These are phyloP conservation scores for Papilio polytes DNA, from an alignment of 1,140 invertebrate genomes.

Conservation along the genomic window DNA sequence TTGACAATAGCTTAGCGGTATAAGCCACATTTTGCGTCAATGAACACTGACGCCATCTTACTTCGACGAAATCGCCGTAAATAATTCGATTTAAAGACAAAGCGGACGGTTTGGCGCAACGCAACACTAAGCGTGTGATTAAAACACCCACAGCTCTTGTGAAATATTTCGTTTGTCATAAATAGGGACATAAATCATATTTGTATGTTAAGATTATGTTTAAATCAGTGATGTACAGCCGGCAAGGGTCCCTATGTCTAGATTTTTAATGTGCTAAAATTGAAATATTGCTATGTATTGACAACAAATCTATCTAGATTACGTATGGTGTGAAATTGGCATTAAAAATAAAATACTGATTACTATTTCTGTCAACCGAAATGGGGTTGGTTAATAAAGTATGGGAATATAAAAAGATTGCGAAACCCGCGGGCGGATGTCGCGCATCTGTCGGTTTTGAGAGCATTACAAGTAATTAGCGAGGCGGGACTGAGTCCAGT, in stretches of 20 bases:
- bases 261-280: too few relatives aligned
- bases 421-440: constrained; percentile 69
- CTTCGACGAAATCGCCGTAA: constrained; percentile 51
- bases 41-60: constrained; percentile 37
- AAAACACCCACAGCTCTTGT: constrained; percentile 48
- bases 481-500: constrained; percentile 52
- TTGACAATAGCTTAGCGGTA: not conserved
- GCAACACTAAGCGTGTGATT: constrained; percentile 44
- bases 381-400: constrained; percentile 40
- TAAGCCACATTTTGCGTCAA: constrained; percentile 36
- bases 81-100: constrained; percentile 57
- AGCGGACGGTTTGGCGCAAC: constrained; percentile 41
- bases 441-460: constrained; percentile 76
- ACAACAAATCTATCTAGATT: not conserved
- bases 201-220: not conserved
- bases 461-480: constrained; percentile 79
- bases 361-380: not conserved
- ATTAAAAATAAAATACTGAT: not conserved
- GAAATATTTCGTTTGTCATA: constrained; percentile 42
- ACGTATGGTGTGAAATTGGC: not conserved
- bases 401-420: constrained; percentile 53
- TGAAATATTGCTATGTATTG: too few relatives aligned
- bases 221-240: not conserved
- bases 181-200: constrained; percentile 1
- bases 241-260: not conserved